These are phyloP conservation scores for Imbricaverruca yamaguchii DNA, from an alignment of 2,888 invertebrate genomes.

Conservation along the genomic window DNA sequence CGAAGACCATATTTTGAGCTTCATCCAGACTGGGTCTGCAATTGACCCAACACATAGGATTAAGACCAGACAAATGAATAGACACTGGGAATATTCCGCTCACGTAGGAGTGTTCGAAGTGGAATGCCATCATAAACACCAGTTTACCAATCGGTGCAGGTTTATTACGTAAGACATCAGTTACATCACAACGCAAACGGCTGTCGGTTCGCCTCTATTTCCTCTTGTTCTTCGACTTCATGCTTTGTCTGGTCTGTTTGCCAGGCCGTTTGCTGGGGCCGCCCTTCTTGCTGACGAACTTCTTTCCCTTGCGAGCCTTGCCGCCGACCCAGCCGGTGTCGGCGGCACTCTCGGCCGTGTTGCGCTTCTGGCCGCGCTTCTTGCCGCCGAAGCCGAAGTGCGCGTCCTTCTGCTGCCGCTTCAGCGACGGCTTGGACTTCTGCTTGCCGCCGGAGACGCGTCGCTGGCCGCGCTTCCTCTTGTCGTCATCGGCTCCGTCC, in stretches of 20 bases:
- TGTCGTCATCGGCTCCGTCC: constrained; percentile 51
- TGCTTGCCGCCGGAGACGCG: neutral
- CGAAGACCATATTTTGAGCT: no score
- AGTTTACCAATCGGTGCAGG: neutral
- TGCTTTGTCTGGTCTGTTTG: neutral
- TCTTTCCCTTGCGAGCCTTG: neutral
- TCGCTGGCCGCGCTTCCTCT: constrained; percentile 21
- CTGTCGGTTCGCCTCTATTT: neutral
- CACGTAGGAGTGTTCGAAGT: no score
- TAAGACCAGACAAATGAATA: no score
- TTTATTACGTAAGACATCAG: neutral
- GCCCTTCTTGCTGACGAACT: neutral
- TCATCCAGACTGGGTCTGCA: no score
- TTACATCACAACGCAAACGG: no score
- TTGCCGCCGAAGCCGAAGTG: constrained; percentile 95
- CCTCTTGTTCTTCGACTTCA: neutral
- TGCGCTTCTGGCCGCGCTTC: constrained; percentile 79
- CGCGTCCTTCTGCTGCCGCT: constrained; percentile 63
- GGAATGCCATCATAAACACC: neutral
- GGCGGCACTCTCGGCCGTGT: constrained; percentile 70
- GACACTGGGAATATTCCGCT: no score
- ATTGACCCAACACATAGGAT: no score
- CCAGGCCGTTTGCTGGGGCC: constrained; percentile 6
- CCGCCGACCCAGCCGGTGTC: constrained; percentile 39
- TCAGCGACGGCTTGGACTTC: constrained; percentile 38